phyloP scores from a whole-genome alignment of 2,113 vertebrate genomes.

The Amblyornis subalaris region DNA sequence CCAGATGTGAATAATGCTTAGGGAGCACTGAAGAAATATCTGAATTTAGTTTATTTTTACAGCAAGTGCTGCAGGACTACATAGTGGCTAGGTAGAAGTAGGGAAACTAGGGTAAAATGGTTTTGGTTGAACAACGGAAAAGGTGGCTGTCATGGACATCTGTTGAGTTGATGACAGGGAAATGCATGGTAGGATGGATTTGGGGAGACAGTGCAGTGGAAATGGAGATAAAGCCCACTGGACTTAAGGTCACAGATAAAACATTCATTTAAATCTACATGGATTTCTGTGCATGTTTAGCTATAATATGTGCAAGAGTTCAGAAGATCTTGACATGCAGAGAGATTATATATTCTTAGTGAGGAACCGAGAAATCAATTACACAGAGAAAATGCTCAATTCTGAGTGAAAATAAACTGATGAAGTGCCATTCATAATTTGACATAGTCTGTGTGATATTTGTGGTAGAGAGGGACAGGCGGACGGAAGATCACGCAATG shows the following conservation, averaged over 20 bases:
- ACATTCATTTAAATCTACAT: neutral
- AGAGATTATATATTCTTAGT: neutral
- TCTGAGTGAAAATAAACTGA: neutral
- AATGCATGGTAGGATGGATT: neutral
- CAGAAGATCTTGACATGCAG: neutral
- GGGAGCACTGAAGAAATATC: neutral
- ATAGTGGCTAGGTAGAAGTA: neutral
- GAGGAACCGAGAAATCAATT: neutral
- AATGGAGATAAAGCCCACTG: neutral
- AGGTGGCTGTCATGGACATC: neutral
- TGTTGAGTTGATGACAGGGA: neutral
- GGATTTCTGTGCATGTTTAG: neutral
- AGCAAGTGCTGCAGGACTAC: neutral
- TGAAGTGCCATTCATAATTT: neutral
- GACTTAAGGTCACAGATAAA: neutral
- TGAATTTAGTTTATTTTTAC: neutral
- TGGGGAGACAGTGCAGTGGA: neutral
- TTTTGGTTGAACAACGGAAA: neutral
- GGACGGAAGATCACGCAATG: too few relatives aligned
- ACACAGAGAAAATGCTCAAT: neutral
- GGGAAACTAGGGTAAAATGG: neutral
- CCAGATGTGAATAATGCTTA: neutral
- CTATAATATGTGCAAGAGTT: neutral
- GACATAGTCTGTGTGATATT: neutral
- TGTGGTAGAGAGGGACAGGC: too few relatives aligned